These are phyloP conservation scores for Microtus ochrogaster DNA, from an alignment of 2,113 vertebrate species.

Conservation along the genomic window DNA sequence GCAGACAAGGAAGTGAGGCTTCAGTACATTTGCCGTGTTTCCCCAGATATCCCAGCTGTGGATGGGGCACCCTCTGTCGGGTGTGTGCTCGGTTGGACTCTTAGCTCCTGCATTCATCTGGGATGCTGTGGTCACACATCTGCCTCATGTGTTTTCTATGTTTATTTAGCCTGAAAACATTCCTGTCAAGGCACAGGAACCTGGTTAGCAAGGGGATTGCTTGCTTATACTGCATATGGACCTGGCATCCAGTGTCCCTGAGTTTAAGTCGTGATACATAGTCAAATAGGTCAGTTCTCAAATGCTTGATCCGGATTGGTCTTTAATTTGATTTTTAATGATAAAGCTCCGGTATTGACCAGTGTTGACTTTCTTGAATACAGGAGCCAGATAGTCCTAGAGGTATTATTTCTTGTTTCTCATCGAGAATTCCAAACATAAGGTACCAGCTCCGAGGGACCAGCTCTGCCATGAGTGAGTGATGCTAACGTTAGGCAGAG, in stretches of 20 bases:
- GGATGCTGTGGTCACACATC: neutral
- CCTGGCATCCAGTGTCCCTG: neutral
- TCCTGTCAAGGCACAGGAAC: neutral
- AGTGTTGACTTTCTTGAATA: neutral
- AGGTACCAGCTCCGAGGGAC: constrained; percentile 6
- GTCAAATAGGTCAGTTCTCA: constrained; percentile 9
- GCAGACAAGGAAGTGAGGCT: constrained; percentile 3
- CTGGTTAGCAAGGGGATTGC: neutral
- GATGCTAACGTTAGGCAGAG: neutral
- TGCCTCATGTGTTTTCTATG: neutral
- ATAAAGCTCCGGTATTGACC: neutral
- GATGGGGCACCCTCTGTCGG: neutral
- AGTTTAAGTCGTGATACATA: neutral
- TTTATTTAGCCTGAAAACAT: constrained; percentile 14
- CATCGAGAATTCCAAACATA: constrained; percentile 46
- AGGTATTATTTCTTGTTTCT: constrained; percentile 20
- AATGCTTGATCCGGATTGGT: constrained; percentile 36
- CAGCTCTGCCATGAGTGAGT: constrained; percentile 2
- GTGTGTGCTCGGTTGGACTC: neutral
- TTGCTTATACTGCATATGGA: neutral
- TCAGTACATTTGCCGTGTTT: neutral
- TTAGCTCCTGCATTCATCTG: neutral
- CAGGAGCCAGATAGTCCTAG: neutral
- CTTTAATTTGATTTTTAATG: neutral
- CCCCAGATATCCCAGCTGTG: neutral